phyloP scores from a whole-genome alignment of 2,888 invertebrate species.

The Trichopria drosophilae region DNA sequence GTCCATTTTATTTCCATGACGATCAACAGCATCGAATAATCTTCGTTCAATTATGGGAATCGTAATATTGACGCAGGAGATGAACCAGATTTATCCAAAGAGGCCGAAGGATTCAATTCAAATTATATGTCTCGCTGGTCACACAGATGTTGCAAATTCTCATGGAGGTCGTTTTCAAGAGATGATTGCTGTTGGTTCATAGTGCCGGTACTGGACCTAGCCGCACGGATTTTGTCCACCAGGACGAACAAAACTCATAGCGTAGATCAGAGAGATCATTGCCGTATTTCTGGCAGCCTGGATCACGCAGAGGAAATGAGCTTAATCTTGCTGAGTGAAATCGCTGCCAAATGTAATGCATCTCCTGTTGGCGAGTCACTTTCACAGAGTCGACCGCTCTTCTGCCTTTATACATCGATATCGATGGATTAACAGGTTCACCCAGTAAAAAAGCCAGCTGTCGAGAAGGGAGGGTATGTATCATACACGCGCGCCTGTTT shows the following conservation, averaged over 20 bases:
- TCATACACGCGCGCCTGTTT: slow-evolving; percentile 42
- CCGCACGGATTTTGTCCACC: no score
- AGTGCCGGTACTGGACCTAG: no score
- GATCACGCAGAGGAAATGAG: slow-evolving; percentile 53
- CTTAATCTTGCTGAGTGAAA: slow-evolving; percentile 57
- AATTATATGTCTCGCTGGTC: no score
- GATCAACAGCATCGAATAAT: background rate
- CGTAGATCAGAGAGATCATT: no score
- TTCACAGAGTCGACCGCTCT: slow-evolving; percentile 2
- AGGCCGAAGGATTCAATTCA: background rate
- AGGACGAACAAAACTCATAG: no score
- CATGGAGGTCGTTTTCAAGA: no score
- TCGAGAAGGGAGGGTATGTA: slow-evolving; percentile 14
- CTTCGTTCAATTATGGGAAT: background rate
- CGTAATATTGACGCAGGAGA: background rate
- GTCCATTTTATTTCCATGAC: no score
- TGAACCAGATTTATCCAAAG: background rate
- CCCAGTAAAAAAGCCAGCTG: slow-evolving; percentile 27
- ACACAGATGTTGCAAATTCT: no score
- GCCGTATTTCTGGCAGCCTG: slow-evolving; percentile 38
- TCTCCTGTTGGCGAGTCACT: slow-evolving; percentile 42
- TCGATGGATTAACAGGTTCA: slow-evolving; percentile 48
- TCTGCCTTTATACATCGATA: slow-evolving; percentile 32
- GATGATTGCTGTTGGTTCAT: no score
- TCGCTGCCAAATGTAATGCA: slow-evolving; percentile 57